phyloP scores from a whole-genome alignment of 2,113 vertebrate species.

The Psilopsiagon aurifrons region DNA sequence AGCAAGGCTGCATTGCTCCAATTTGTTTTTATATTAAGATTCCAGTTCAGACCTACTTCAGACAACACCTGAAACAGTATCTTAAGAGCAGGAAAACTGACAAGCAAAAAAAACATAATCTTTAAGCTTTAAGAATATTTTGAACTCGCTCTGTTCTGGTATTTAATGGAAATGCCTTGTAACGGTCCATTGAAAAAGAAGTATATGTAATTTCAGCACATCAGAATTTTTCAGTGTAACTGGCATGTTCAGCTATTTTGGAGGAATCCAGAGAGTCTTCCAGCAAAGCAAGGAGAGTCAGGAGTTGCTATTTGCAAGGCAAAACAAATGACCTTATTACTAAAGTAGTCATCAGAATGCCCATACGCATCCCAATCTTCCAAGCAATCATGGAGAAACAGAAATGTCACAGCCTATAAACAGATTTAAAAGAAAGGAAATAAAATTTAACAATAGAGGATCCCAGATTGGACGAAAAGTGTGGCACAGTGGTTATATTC shows the following conservation, averaged over 20 bases:
- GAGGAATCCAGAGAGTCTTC: neutral
- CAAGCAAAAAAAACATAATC: neutral
- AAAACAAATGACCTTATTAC: conserved; percentile 31
- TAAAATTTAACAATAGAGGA: conserved; percentile 4
- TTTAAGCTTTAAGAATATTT: neutral
- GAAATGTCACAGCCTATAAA: conserved; percentile 28
- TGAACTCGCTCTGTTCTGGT: neutral
- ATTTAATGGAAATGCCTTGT: neutral
- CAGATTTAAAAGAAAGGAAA: conserved; percentile 31
- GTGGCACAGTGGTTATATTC: neutral
- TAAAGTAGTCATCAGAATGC: conserved; percentile 20
- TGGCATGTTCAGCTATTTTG: neutral
- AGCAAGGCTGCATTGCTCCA: neutral
- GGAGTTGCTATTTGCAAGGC: neutral
- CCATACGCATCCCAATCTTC: neutral
- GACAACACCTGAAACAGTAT: neutral
- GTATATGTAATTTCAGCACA: neutral
- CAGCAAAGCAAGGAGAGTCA: conserved; percentile 2
- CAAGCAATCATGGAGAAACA: neutral
- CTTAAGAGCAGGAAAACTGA: neutral
- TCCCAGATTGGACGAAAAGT: neutral
- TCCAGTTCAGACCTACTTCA: neutral
- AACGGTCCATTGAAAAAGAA: neutral
- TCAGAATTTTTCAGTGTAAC: neutral
- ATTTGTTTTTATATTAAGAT: neutral